phyloP scores from a whole-genome alignment of 2,888 invertebrate species.

The Danaus chrysippus region DNA sequence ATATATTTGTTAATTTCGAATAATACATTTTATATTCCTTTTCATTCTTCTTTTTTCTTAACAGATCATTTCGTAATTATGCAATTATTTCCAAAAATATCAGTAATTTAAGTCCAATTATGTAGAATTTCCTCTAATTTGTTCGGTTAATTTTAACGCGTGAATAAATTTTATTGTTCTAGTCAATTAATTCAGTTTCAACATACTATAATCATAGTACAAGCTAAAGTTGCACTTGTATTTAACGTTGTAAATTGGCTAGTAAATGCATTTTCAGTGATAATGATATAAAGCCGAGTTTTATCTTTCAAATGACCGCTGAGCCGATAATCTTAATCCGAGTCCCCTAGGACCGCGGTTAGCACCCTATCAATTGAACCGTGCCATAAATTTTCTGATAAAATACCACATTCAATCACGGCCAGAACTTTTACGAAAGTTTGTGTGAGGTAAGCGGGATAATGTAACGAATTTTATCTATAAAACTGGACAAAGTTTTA shows the following conservation, averaged over 20 bases:
- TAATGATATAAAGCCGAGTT: slow-evolving; percentile 8
- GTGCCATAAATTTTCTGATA: slow-evolving; percentile 35
- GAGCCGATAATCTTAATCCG: slow-evolving; percentile 33
- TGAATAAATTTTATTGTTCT: slow-evolving; percentile 23
- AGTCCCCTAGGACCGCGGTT: slow-evolving; percentile 31
- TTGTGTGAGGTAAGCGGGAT: neutral
- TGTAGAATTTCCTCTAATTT: slow-evolving; percentile 28
- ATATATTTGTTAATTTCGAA: neutral
- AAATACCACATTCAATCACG: slow-evolving; percentile 36
- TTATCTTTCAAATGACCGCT: slow-evolving; percentile 22
- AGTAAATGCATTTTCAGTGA: no score
- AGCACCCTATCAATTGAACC: slow-evolving; percentile 37
- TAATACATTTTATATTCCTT: slow-evolving; percentile 7
- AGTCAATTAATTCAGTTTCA: slow-evolving; percentile 7
- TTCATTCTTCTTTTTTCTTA: slow-evolving; percentile 2
- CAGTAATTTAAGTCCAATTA: slow-evolving; percentile 33
- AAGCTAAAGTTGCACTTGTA: neutral
- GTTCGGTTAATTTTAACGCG: slow-evolving; percentile 24
- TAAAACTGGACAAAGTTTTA: no score
- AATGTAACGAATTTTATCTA: no score
- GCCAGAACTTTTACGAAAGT: slow-evolving; percentile 17
- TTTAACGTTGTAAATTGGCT: slow-evolving; percentile 1
- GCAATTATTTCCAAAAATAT: slow-evolving; percentile 29
- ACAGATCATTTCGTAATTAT: slow-evolving; percentile 24
- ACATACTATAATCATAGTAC: slow-evolving; percentile 8